A percentile compares a stretch with the other conserved stretches of the same genome.
Conservation (phyloP, 2,797 vertebrate genomes). For the Poeciliopsis paucimaculata region DNA sequence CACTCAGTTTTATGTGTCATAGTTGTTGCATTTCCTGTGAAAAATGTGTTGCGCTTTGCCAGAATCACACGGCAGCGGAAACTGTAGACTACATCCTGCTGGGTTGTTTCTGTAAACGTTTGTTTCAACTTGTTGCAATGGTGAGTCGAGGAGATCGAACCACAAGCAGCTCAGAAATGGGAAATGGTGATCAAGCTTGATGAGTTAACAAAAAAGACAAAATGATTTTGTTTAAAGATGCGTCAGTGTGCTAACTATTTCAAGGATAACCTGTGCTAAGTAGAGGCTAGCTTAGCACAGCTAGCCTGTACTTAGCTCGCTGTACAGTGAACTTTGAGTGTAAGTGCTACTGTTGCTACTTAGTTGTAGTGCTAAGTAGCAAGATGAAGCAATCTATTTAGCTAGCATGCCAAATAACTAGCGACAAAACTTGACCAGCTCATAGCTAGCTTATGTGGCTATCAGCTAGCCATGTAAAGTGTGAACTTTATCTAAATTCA, state of each 20-base stretch:
- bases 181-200: not conserved
- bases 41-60: not conserved
- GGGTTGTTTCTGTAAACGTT: not conserved
- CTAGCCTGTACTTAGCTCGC: not conserved
- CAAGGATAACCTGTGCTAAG: not conserved
- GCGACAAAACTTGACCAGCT: no score
- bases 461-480: no score
- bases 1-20: conserved; percentile 22
- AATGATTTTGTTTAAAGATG: not conserved
- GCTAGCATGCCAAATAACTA: no score
- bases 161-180: not conserved
- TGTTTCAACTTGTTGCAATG: not conserved
- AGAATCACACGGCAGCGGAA: not conserved
- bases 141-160: not conserved
- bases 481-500: not conserved
- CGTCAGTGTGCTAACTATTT: not conserved
- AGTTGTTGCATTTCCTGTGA: conserved; percentile 1
- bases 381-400: no score
- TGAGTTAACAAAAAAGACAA: not conserved
- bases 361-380: no score
- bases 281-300: not conserved
- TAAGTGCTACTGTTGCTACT: no score
- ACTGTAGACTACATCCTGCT: no score
- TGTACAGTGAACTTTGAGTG: conserved; percentile 3
- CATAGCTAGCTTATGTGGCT: no score